Evolutionary conservation across 2,797 vertebrate species (phyloP).

Genomic region (Sebastes taczanowskii): DNA sequence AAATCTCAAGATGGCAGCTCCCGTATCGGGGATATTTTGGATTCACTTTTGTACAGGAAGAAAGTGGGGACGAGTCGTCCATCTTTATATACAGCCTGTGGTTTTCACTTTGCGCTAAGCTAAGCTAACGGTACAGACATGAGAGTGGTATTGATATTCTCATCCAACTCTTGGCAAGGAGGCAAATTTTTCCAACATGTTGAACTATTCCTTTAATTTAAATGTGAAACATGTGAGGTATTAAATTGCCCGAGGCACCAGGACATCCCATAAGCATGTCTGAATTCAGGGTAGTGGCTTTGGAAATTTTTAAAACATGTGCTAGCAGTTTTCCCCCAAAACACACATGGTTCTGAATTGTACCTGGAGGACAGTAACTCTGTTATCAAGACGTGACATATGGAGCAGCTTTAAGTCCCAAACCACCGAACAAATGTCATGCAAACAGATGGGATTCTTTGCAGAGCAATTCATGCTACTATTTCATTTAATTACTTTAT

Average conservation of each 20-base stretch:
- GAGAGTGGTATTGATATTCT: neutral
- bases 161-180: neutral
- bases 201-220: conserved; percentile 4
- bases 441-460: neutral
- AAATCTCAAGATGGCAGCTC: no score
- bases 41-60: no score
- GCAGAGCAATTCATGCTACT: neutral
- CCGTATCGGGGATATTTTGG: no score
- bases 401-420: conserved; percentile 1
- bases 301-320: conserved; percentile 42
- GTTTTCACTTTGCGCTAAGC: neutral
- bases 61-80: no score
- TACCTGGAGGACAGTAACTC: conserved; percentile 37
- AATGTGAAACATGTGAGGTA: conserved; percentile 19
- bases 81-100: neutral
- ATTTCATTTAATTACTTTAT: conserved; percentile 7
- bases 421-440: conserved; percentile 17
- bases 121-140: neutral
- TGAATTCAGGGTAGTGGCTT: conserved; percentile 35
- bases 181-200: neutral
- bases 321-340: conserved; percentile 1
- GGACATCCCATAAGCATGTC: conserved; percentile 28
- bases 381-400: conserved; percentile 1
- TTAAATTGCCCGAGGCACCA: conserved; percentile 15
- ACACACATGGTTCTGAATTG: conserved; percentile 18